These are phyloP conservation scores for Oryzias javanicus DNA, from an alignment of 2,113 vertebrate species.

Conservation along the genomic window DNA sequence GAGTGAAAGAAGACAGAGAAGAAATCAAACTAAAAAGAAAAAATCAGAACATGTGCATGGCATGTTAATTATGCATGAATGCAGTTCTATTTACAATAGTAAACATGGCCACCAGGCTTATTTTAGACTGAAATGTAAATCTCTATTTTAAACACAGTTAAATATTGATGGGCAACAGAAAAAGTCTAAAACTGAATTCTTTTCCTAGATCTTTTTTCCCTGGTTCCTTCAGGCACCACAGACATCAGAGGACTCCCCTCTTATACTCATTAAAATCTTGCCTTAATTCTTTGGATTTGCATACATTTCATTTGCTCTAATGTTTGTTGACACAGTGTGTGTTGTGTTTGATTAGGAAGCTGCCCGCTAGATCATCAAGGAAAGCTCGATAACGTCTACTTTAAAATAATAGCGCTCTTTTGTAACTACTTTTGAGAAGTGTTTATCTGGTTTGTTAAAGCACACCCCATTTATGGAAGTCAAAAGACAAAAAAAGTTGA, in stretches of 20 bases:
- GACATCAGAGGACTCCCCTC: slow-evolving; percentile 55
- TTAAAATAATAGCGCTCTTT: no score
- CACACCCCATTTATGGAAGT: no score
- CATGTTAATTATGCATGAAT: slow-evolving; percentile 40
- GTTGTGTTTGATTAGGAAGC: slow-evolving; percentile 48
- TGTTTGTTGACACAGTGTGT: slow-evolving; percentile 57
- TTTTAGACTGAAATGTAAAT: slow-evolving; percentile 55
- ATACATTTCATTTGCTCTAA: slow-evolving; percentile 63
- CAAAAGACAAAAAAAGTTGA: no score
- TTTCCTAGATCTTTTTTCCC: slow-evolving; percentile 47
- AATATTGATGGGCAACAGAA: slow-evolving; percentile 65
- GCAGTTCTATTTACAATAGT: slow-evolving; percentile 56
- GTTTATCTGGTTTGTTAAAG: no score
- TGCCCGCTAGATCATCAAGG: slow-evolving; percentile 30
- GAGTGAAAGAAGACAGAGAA: no score
- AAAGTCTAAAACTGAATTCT: slow-evolving; percentile 50
- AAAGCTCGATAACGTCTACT: slow-evolving; percentile 11
- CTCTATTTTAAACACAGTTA: slow-evolving; percentile 38
- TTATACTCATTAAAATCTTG: slow-evolving; percentile 65
- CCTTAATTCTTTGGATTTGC: slow-evolving; percentile 64
- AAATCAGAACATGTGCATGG: no score
- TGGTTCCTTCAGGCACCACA: slow-evolving; percentile 57
- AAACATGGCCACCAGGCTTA: slow-evolving; percentile 64
- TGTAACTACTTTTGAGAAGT: no score
- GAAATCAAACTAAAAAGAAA: no score